Evolutionary conservation across 2,797 vertebrate genomes (phyloP).

Genomic region (Gambelia wislizenii): DNA sequence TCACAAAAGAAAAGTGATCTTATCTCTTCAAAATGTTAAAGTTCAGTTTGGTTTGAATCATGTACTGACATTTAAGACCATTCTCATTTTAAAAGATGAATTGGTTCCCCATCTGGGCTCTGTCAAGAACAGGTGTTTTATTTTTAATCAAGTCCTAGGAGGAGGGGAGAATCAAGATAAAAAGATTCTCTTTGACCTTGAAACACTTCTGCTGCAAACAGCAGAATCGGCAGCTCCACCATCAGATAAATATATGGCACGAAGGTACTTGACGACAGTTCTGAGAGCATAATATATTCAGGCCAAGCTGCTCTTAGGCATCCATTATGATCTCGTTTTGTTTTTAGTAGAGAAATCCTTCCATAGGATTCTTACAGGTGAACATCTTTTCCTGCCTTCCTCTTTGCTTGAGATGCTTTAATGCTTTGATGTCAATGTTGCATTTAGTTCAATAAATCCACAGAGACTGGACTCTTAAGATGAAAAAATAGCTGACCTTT

Average conservation of each 20-base stretch:
- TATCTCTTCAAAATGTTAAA: constrained; percentile 36
- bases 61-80: constrained; percentile 45
- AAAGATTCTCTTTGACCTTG: constrained; percentile 30
- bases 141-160: constrained; percentile 36
- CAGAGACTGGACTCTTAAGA: neutral
- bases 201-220: neutral
- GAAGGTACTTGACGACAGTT: constrained; percentile 13
- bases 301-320: constrained; percentile 7
- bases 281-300: constrained; percentile 25
- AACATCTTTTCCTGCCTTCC: neutral
- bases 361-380: neutral
- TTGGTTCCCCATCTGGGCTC: constrained; percentile 40
- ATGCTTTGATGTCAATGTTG: constrained; percentile 6
- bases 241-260: constrained; percentile 29
- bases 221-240: neutral
- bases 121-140: constrained; percentile 46
- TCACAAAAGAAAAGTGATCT: neutral
- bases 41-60: constrained; percentile 44
- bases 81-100: constrained; percentile 45
- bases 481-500: constrained; percentile 23
- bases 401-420: neutral
- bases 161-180: neutral
- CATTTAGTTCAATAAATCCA: constrained; percentile 1
- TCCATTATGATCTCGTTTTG: neutral
- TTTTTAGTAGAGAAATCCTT: constrained; percentile 3